Base-by-base conservation (phyloP, 2,888 invertebrate species). In the Notodonta dromedarius region DNA sequence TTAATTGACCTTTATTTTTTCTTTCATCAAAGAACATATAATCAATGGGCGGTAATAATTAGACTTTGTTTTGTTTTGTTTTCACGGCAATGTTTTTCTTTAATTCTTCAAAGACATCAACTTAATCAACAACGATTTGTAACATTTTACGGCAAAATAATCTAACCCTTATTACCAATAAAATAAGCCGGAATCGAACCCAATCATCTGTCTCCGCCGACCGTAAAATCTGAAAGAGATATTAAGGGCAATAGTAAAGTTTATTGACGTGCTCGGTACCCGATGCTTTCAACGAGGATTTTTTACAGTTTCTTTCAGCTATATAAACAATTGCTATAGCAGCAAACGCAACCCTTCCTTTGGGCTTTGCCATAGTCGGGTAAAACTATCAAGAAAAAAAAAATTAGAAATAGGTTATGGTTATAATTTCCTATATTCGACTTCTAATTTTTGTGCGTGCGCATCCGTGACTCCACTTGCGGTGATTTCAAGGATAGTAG, bases 191-290 rank as follows among this genome's bases (percentile, higher is more conserved):
- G 61, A 60, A 67, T 63, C 67, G 59, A 65, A 62, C 59, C 44
- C 60, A 59, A 69, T 74, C 71, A 65, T 59, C 63, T 61, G 32
- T 76, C 78, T 74, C 70, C 63, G 56, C 71, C 65, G 70, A 59
- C 69, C 72, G 74, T 83, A 82, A 82, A 82, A 76, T 76, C 76
- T 71, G 66, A 82, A 80, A 78, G 76, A 77, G 77, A 80, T 71
- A 77, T 76, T 70, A 76, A 69, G 71, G 57, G 60, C 59, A 57
- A 65, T 69, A 63, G 69, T 80, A 75, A 77, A 80, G 11, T 83
- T 80, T 80, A 82, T 74, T 67, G 61, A 16, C 69, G 73, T 56
- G 9, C 51, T 32, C 63, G 55, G 57, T 56, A 13, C 46, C n/a
- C 46, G 52, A 48, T 42, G n/a, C 5, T 40, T 24, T n/a, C 24